These are phyloP conservation scores for Acanthochromis polyacanthus DNA, from an alignment of 2,113 vertebrate genomes.

Conservation along the genomic window DNA sequence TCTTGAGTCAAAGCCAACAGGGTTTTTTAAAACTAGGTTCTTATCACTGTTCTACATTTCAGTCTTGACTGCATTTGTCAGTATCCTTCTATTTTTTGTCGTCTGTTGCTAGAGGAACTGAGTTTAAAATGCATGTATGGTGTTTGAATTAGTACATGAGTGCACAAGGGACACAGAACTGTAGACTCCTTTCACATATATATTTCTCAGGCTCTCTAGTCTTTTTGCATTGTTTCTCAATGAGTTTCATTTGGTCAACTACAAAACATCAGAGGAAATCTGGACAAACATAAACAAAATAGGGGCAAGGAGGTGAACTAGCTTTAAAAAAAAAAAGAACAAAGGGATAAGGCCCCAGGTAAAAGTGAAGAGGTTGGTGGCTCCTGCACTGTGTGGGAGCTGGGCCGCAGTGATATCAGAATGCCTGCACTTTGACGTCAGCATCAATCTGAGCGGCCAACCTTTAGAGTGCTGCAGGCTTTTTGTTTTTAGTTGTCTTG, in stretches of 20 bases:
- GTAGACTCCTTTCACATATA: no score
- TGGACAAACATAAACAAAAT: neutral
- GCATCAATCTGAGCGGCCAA: conserved; percentile 28
- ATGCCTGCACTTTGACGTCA: conserved; percentile 57
- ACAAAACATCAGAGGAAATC: neutral
- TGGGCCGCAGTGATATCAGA: conserved; percentile 47
- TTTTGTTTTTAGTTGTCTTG: conserved; percentile 51
- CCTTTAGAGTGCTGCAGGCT: conserved; percentile 50
- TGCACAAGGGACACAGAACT: no score
- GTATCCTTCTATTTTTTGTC: no score
- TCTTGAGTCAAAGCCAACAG: neutral
- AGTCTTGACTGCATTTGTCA: neutral
- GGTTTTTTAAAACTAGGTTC: neutral
- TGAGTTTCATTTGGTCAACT: neutral
- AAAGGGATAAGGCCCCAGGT: conserved; percentile 9
- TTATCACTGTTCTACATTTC: neutral
- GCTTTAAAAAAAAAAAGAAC: neutral
- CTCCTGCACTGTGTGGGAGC: conserved; percentile 32
- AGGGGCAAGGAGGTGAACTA: neutral
- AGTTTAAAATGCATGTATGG: no score
- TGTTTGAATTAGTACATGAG: no score
- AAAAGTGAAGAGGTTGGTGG: conserved; percentile 22
- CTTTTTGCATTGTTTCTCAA: neutral
- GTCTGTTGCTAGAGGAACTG: no score
- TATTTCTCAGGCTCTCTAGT: neutral